Evolutionary conservation across 2,888 invertebrate species (phyloP), one percentile per base, ranked within the genome.

Genomic region (Eristalis intricaria): DNA sequence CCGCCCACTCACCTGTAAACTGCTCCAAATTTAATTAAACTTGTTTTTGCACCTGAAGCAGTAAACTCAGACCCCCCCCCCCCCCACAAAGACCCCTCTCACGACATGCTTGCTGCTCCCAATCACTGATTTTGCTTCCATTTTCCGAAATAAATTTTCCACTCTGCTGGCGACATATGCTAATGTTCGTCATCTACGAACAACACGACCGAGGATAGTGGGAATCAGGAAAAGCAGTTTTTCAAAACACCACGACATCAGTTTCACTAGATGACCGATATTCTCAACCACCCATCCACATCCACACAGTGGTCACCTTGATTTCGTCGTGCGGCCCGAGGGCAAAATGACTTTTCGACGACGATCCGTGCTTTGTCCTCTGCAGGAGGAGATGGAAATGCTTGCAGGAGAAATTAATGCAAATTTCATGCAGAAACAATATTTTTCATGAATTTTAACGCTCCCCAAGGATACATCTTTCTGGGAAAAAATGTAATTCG

Each of bases 341-440:
- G 38, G 10, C 38, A 13, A 38, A 38, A 38, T 11, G 43, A 43
- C 43, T 15, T n/a, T 43, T 43, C 43, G 43, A 15, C 19, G 32
- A 32, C 32, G 19, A n/a, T 50, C 50, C 19, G 19, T 19, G 19
- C 50, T 50, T 19, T 50, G 8, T 19, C n/a, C 50, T 19, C 50
- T 2, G 5, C n/a, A 1, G 19, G 19, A 7, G 7, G 32, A 50
- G 19, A n/a, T 19, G 50, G 2, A 0, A 19, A 50, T 19, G 50
- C 19, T 19, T 50, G 50, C 50, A 50, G 50, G n/a, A 23, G n/a
- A 80, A 77, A 81, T 81, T 68, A 81, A 85, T 85, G 81, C 81
- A 81, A 85, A 85, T 85, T 85, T 73, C 56, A 77, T 85, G 73
- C 85, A 50, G 19, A 50, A 85, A 68, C 58, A 68, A 81, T 60